Evolutionary conservation across 2,888 invertebrate genomes (phyloP).

Genomic region (Bembecia ichneumoniformis): DNA sequence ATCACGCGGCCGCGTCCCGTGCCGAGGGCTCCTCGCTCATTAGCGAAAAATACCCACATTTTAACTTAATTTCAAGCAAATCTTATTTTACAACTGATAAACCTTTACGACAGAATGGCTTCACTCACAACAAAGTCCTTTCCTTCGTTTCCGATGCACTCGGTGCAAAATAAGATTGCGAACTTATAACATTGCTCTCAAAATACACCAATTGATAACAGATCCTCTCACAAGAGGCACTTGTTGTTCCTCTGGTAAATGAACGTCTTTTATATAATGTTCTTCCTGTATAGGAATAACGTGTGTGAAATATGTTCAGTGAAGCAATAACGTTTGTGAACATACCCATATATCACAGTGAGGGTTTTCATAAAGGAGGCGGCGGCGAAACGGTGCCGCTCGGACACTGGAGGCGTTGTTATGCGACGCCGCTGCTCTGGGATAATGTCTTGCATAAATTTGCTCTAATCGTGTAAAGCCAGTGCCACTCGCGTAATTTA

Average conservation of each 20-base stretch:
- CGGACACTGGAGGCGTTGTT: slow-evolving; percentile 67
- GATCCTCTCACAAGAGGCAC: too few relatives aligned
- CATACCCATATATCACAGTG: slow-evolving; percentile 56
- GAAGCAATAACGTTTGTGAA: slow-evolving; percentile 59
- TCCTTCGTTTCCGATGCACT: too few relatives aligned
- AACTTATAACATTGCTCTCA: too few relatives aligned
- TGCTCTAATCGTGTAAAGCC: slow-evolving; percentile 60
- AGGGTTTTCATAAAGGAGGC: slow-evolving; percentile 58
- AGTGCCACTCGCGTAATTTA: slow-evolving; percentile 58
- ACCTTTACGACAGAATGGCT: background rate
- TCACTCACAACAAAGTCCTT: too few relatives aligned
- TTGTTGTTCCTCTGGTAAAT: too few relatives aligned
- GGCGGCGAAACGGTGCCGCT: slow-evolving; percentile 33
- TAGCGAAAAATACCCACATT: slow-evolving; percentile 36
- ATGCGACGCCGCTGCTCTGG: slow-evolving; percentile 61
- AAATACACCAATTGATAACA: too few relatives aligned
- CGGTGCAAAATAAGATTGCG: too few relatives aligned
- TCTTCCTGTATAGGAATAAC: slow-evolving; percentile 29
- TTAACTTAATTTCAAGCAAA: background rate
- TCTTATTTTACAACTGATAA: background rate
- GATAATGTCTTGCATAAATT: slow-evolving; percentile 71
- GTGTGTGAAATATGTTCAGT: slow-evolving; percentile 38
- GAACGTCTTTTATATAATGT: too few relatives aligned
- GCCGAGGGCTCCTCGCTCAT: slow-evolving; percentile 44
- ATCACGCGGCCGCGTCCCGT: slow-evolving; percentile 53